Base-by-base conservation (phyloP, 1,140 invertebrate genomes). In the Aphaenogaster ashmeadi region DNA sequence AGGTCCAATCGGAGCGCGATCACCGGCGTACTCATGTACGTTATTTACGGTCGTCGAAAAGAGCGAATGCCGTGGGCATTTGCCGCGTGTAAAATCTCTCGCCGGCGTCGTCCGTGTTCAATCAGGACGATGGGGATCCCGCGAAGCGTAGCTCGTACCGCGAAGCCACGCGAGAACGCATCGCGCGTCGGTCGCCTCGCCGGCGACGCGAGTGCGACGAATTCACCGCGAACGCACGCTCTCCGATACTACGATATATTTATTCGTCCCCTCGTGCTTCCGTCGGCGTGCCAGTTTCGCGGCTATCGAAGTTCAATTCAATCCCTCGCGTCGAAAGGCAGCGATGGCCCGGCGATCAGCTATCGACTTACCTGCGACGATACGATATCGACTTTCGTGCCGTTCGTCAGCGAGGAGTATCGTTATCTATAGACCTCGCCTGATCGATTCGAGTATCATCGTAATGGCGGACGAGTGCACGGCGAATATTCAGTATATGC, bases 291-390 rank as follows among this genome's bases (percentile, higher is more conserved):
- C 92, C 90, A 90, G 87, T 66, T 90, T 86, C 83, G 87, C 84
- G 89, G 88, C 91, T 92, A 93, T 94, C 93, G 93, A 94, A 94
- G 90, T 93, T 93, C 91, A 94, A 94, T 94, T 92, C 91, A 94
- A 94, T 94, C 90, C 92, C 92, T 94, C 93, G 93, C 88, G 93
- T 92, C 69, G 90, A 87, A 92, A 88, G 77, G 83, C 38, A 91
- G 88, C 91, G 89, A 92, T 90, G 91, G 64, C 52, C 84, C 33
- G 11, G 15, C 11, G 66, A 87, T 87, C 85, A 62, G 81, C 83
- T 92, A 93, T 93, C 91, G 92, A 93, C 80, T 74, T 18, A 56
- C 77, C 81, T 72, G 79, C 87, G 75, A 91, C 88, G 85, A 92
- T 85, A 87, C 78, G 64, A 81, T 91, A 91, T 91, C 90, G 90